Conservation (phyloP, 30 jellyfish, hydroid and myxozoan genomes). For the Chrysaora quinquecirrha region DNA sequence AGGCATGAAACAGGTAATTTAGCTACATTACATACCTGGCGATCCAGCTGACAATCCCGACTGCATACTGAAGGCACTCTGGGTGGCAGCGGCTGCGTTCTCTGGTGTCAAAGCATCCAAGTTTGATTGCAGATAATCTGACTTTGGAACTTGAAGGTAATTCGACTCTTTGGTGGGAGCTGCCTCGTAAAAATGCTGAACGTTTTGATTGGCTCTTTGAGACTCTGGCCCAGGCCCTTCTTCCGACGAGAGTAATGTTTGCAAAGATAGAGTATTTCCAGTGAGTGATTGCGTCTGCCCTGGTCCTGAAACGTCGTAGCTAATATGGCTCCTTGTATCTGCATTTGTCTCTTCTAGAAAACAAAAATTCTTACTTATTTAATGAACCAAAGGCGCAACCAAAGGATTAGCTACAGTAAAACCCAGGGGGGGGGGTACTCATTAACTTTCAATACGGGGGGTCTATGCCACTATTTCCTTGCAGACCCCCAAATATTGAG, state of each 20-base stretch:
- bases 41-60: conserved; percentile 79
- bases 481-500: too few relatives aligned
- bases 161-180: conserved; percentile 30
- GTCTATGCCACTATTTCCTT: too few relatives aligned
- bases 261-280: conserved; percentile 51
- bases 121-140: conserved; percentile 75
- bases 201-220: conserved; percentile 57
- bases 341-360: conserved; percentile 10
- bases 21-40: conserved; percentile 51
- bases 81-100: conserved; percentile 54
- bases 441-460: too few relatives aligned
- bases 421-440: too few relatives aligned
- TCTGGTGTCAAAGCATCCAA: conserved; percentile 96
- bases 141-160: conserved; percentile 22
- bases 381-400: too few relatives aligned
- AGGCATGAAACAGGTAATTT: too few relatives aligned
- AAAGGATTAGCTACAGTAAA: too few relatives aligned
- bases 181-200: conserved; percentile 50
- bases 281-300: conserved; percentile 4
- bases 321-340: conserved; percentile 31
- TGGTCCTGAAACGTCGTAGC: conserved; percentile 57
- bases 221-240: conserved; percentile 70
- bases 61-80: conserved; percentile 51
- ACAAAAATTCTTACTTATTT: too few relatives aligned
- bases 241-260: conserved; percentile 55